A percentile compares a stretch with the other conserved stretches of the same genome.
Evolutionary conservation across 2,888 invertebrate genomes (phyloP).

Genomic region (Troides aeacus): DNA sequence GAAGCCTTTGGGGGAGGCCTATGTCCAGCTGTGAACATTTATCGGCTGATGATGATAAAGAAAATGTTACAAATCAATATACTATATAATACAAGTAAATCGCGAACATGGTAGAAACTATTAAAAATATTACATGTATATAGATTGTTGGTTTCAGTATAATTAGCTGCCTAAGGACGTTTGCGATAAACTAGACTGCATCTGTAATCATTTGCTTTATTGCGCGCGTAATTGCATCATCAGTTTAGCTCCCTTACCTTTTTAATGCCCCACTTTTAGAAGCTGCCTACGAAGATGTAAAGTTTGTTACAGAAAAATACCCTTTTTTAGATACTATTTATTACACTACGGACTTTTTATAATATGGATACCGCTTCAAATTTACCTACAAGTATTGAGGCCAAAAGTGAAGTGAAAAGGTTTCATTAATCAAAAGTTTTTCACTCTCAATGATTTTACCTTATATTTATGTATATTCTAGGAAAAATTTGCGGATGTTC

Average conservation of each 20-base stretch:
- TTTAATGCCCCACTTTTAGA: neutral
- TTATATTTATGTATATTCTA: too few relatives aligned
- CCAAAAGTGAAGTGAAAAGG: too few relatives aligned
- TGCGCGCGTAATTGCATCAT: slow-evolving; percentile 15
- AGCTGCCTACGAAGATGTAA: neutral
- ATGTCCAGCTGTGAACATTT: too few relatives aligned
- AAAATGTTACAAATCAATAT: too few relatives aligned
- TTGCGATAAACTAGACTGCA: slow-evolving; percentile 6
- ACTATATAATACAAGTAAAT: neutral
- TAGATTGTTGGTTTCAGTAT: neutral
- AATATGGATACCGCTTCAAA: too few relatives aligned
- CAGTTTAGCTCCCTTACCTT: slow-evolving; percentile 3
- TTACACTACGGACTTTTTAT: neutral
- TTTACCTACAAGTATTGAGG: too few relatives aligned
- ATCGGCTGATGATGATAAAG: too few relatives aligned
- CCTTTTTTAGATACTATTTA: neutral
- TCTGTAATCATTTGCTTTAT: slow-evolving; percentile 15
- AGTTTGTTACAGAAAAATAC: neutral
- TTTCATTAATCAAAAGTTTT: too few relatives aligned
- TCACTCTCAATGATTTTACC: too few relatives aligned
- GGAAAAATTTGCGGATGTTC: too few relatives aligned
- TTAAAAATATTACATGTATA: neutral
- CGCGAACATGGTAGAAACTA: neutral
- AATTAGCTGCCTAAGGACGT: neutral
- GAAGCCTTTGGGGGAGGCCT: too few relatives aligned